Evolutionary conservation across 2,797 vertebrate genomes (phyloP).

Genomic region (Remorina albescens): DNA sequence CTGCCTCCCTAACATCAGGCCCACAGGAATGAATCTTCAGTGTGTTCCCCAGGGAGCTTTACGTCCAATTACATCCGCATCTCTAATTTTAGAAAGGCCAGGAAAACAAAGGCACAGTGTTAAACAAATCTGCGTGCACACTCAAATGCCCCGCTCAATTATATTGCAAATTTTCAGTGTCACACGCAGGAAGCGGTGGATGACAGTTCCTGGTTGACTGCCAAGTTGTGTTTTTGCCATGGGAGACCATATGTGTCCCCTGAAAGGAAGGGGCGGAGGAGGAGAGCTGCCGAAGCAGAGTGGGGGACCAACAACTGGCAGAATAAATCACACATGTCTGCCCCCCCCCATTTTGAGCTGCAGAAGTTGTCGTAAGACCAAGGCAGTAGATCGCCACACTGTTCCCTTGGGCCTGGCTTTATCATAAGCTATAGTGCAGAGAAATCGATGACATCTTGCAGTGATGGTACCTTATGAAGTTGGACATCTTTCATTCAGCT

Average conservation of each 20-base stretch:
- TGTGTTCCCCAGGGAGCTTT: constrained; percentile 6
- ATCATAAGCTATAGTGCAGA: constrained; percentile 16
- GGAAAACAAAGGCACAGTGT: constrained; percentile 54
- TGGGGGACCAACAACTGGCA: constrained; percentile 61
- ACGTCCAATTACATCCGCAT: constrained; percentile 16
- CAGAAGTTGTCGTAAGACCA: constrained; percentile 79
- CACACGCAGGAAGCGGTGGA: constrained; percentile 39
- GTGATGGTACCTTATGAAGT: neutral
- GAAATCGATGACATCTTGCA: too few species aligned
- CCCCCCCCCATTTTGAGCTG: constrained; percentile 29
- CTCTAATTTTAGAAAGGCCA: constrained; percentile 35
- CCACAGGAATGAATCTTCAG: neutral
- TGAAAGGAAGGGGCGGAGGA: constrained; percentile 54
- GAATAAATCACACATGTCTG: constrained; percentile 59
- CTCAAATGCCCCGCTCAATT: constrained; percentile 31
- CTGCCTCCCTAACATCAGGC: neutral
- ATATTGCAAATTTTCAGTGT: constrained; percentile 35
- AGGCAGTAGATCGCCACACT: constrained; percentile 39
- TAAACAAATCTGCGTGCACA: constrained; percentile 45
- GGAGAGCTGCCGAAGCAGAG: constrained; percentile 51
- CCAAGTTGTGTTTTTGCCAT: constrained; percentile 65
- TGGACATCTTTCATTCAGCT: constrained; percentile 7
- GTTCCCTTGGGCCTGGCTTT: constrained; percentile 47
- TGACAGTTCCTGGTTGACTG: constrained; percentile 64
- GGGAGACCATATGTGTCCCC: constrained; percentile 75